Percentiles rank a stretch among this genome's conserved stretches.
phyloP scores from a whole-genome alignment of 2,888 invertebrate genomes.

The Dasypolia templi region DNA sequence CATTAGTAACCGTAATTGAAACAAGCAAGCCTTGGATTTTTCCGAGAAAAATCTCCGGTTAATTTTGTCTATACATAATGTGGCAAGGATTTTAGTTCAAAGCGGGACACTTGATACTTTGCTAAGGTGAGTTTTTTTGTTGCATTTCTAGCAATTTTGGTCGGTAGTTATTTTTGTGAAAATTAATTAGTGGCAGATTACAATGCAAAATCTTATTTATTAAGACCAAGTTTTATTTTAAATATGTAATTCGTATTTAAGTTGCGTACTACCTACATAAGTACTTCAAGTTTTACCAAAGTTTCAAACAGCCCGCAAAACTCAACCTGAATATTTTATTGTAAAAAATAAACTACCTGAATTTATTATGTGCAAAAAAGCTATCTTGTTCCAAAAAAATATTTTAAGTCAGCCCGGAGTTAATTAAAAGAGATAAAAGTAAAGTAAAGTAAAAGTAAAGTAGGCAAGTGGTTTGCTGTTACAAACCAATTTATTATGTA shows the following conservation, averaged over 20 bases:
- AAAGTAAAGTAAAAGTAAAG: neutral
- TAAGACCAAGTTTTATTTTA: no score
- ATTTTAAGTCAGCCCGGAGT: neutral
- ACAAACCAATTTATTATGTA: slow-evolving; percentile 7
- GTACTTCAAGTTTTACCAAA: no score
- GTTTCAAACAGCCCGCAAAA: no score
- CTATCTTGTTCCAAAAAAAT: neutral
- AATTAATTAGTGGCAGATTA: neutral
- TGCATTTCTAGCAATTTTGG: neutral
- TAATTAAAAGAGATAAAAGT: slow-evolving; percentile 14
- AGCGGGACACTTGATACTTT: slow-evolving; percentile 44
- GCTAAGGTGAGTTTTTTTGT: slow-evolving; percentile 14
- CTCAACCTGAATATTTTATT: no score
- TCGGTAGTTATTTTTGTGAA: neutral
- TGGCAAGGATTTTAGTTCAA: slow-evolving; percentile 46
- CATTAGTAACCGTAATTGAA: slow-evolving; percentile 88
- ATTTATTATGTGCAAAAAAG: neutral
- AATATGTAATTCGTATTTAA: no score
- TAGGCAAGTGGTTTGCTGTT: neutral
- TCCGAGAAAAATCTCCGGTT: slow-evolving; percentile 81
- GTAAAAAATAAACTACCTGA: no score
- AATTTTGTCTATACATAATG: slow-evolving; percentile 72
- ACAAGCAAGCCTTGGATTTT: slow-evolving; percentile 82
- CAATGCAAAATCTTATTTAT: neutral
- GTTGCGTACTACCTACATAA: no score